Conservation (phyloP, 2,113 vertebrate species). For the Nothobranchius furzeri region DNA sequence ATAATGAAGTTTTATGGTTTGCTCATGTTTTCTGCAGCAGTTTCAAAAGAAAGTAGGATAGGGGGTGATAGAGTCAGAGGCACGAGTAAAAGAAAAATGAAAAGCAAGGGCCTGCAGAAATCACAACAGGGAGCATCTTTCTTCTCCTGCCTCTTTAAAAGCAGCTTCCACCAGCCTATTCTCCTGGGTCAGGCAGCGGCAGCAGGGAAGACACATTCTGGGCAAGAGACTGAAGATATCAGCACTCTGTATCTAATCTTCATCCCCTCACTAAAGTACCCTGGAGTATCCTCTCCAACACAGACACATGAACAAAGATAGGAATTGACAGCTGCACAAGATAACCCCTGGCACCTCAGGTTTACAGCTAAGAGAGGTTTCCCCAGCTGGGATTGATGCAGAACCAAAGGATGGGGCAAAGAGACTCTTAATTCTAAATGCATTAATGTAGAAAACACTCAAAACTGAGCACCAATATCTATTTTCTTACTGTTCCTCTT, state of each 20-base stretch:
- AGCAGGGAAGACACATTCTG: slow-evolving; percentile 30
- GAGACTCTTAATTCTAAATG: neutral
- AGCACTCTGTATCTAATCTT: slow-evolving; percentile 69
- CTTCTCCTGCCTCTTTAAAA: slow-evolving; percentile 53
- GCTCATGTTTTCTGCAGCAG: slow-evolving; percentile 21
- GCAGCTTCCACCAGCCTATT: slow-evolving; percentile 46
- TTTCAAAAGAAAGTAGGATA: slow-evolving; percentile 21
- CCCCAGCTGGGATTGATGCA: slow-evolving; percentile 22
- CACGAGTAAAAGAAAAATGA: slow-evolving; percentile 28
- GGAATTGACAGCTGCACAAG: slow-evolving; percentile 43
- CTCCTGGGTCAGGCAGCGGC: slow-evolving; percentile 46
- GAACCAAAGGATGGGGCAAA: slow-evolving; percentile 5
- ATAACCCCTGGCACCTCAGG: slow-evolving; percentile 32
- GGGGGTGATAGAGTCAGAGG: slow-evolving; percentile 21
- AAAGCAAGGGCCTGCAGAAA: slow-evolving; percentile 45
- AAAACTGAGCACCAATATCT: no score
- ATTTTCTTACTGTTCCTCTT: no score
- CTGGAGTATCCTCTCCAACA: slow-evolving; percentile 57
- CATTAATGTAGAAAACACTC: no score
- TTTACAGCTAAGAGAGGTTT: slow-evolving; percentile 34
- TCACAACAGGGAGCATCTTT: slow-evolving; percentile 50
- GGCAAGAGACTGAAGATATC: slow-evolving; percentile 56
- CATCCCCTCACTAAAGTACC: slow-evolving; percentile 62
- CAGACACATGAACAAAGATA: slow-evolving; percentile 46
- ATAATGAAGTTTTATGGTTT: slow-evolving; percentile 11